phyloP scores from a whole-genome alignment of 2,888 invertebrate species.

The Acanthosepion pharaonis region DNA sequence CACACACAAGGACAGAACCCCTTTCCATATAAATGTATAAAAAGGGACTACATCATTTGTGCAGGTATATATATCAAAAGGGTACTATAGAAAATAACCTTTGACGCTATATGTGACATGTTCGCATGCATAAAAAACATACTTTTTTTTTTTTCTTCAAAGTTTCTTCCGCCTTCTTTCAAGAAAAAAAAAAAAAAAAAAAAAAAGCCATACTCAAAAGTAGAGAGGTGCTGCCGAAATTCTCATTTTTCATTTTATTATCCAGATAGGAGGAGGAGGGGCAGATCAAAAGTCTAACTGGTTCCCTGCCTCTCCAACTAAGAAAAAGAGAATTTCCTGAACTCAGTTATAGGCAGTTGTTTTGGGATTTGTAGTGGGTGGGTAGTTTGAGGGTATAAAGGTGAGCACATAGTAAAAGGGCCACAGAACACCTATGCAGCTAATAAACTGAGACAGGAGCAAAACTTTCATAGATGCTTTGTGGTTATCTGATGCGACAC shows the following conservation, averaged over 20 bases:
- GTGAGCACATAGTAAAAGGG: too few relatives aligned
- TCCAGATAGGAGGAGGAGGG: neutral
- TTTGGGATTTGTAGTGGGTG: too few relatives aligned
- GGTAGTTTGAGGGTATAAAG: too few relatives aligned
- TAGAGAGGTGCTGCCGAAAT: neutral
- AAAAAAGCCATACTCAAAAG: too few relatives aligned
- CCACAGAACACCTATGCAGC: too few relatives aligned
- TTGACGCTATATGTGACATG: neutral
- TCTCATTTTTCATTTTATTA: neutral
- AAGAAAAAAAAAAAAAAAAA: neutral
- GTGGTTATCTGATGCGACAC: neutral
- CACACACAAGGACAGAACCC: slow-evolving; percentile 8
- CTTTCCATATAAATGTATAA: slow-evolving; percentile 10
- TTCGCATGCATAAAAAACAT: neutral
- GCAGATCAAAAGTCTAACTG: neutral
- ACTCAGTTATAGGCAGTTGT: neutral
- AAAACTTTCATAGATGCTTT: neutral
- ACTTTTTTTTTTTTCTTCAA: neutral
- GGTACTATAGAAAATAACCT: neutral
- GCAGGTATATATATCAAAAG: neutral
- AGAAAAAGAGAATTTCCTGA: slow-evolving; percentile 21
- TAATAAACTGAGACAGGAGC: neutral
- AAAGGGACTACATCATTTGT: slow-evolving; percentile 1
- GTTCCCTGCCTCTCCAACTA: neutral
- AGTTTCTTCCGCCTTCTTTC: neutral